Evolutionary conservation across 1,140 invertebrate species (phyloP), one percentile per base, ranked within the genome.

Genomic region (Bombus confusus): DNA sequence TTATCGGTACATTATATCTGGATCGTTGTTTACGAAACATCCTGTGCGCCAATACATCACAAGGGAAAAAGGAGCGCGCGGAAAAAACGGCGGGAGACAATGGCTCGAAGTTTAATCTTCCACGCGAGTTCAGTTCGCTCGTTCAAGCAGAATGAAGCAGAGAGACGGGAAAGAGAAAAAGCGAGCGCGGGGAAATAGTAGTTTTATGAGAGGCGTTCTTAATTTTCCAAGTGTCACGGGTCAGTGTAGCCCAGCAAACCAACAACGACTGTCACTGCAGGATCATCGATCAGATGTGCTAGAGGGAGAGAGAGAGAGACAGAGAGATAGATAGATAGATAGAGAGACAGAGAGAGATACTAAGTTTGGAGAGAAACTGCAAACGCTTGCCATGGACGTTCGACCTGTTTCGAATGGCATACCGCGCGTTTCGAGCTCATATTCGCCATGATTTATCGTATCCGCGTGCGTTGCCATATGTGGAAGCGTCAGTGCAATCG

Each of bases 361-460:
- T 72, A 76, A 64, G 73, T 39, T 62, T 66, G n/a, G 62, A 90
- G 90, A 85, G 91, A 86, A 87, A 90, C 86, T 88, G 90, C 86
- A 83, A 90, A 84, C 85, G 90, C 68, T 90, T 87, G 77, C 83
- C 86, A 37, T 85, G 86, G 90, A 90, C 90, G 86, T 91, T 91
- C 88, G 76, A 88, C 77, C 91, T 88, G 88, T 91, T 91, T 88
- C 90, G 69, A 91, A 91, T 84, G 83, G 88, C 83, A 79, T 39
- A 76, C 85, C 76, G 66, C 75, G 87, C 72, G 80, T 69, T 86
- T 72, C 88, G 75, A 89, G 76, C 85, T 91, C 86, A 91, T 91
- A 91, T 86, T 91, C 91, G 47, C 73, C 37, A 52, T 91, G 90
- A 91, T 90, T 88, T 91, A 91, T 91, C 82, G 88, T 82, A 85